Conservation (phyloP, 2,797 vertebrate species). For the Crossoptilon crossoptilon region DNA sequence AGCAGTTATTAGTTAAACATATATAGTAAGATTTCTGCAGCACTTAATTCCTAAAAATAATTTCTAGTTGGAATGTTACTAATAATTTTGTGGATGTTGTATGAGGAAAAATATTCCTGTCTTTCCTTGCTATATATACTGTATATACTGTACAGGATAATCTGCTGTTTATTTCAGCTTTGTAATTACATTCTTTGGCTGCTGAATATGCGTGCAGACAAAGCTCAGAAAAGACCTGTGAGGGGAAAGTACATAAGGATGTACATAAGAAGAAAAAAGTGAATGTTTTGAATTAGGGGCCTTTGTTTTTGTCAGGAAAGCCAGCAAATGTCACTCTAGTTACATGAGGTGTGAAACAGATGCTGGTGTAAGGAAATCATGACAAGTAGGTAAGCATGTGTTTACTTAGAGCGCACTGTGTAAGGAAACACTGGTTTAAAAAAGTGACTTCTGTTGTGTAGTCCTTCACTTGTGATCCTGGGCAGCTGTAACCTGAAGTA, state of each 20-base stretch:
- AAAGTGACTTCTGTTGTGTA: neutral
- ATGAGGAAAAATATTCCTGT: neutral
- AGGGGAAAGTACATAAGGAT: neutral
- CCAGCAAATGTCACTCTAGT: neutral
- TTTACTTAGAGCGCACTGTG: neutral
- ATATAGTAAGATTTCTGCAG: neutral
- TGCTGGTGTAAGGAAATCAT: neutral
- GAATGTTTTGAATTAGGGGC: neutral
- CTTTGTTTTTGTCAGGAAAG: neutral
- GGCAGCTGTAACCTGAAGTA: neutral
- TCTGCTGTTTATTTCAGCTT: neutral
- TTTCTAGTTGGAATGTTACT: neutral
- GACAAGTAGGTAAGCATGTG: neutral
- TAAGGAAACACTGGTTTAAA: neutral
- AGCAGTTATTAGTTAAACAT: neutral
- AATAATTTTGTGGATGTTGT: neutral
- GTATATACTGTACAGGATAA: neutral
- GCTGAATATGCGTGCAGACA: neutral
- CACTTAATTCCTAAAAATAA: neutral
- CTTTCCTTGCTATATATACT: neutral
- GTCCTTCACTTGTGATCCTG: neutral
- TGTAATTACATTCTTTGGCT: neutral
- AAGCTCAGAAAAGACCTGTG: neutral
- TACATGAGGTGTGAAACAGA: neutral
- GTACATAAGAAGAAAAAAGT: neutral